Evolutionary conservation across 1,140 invertebrate species (phyloP).

Genomic region (Episyrphus balteatus): DNA sequence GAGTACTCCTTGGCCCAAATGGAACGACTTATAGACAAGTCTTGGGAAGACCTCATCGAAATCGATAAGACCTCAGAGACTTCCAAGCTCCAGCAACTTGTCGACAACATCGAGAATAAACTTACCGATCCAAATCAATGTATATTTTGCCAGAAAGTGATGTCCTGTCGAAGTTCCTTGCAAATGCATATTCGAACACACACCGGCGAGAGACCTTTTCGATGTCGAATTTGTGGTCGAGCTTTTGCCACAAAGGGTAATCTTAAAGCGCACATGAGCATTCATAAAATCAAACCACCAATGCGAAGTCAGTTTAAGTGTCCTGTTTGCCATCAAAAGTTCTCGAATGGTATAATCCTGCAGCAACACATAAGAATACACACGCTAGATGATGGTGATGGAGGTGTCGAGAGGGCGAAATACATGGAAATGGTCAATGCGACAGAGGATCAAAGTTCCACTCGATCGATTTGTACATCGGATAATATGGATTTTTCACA

Average conservation of each 20-base stretch:
- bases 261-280: slow-evolving; percentile 98
- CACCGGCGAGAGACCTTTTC: slow-evolving; percentile 83
- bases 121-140: slow-evolving; percentile 94
- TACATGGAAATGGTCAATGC: slow-evolving; percentile 8
- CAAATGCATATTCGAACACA: slow-evolving; percentile 97
- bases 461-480: slow-evolving; percentile 29
- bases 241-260: slow-evolving; percentile 98
- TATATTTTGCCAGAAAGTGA: slow-evolving; percentile 90
- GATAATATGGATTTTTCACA: slow-evolving; percentile 33
- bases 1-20: slow-evolving; percentile 28
- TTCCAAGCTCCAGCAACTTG: slow-evolving; percentile 84
- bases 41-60: slow-evolving; percentile 94
- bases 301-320: slow-evolving; percentile 89
- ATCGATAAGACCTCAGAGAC: slow-evolving; percentile 77
- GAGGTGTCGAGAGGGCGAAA: slow-evolving; percentile 35
- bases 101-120: slow-evolving; percentile 94
- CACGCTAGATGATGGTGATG: slow-evolving; percentile 61
- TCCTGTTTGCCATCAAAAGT: slow-evolving; percentile 96
- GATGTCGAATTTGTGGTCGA: slow-evolving; percentile 90
- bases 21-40: slow-evolving; percentile 59
- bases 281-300: slow-evolving; percentile 88
- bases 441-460: slow-evolving; percentile 25
- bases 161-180: slow-evolving; percentile 95
- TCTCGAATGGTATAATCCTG: slow-evolving; percentile 87
- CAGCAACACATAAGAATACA: slow-evolving; percentile 92